Evolutionary conservation across 2,797 vertebrate genomes (phyloP), one percentile per base, ranked within the genome.

Genomic region (Benthosema pterotum): DNA sequence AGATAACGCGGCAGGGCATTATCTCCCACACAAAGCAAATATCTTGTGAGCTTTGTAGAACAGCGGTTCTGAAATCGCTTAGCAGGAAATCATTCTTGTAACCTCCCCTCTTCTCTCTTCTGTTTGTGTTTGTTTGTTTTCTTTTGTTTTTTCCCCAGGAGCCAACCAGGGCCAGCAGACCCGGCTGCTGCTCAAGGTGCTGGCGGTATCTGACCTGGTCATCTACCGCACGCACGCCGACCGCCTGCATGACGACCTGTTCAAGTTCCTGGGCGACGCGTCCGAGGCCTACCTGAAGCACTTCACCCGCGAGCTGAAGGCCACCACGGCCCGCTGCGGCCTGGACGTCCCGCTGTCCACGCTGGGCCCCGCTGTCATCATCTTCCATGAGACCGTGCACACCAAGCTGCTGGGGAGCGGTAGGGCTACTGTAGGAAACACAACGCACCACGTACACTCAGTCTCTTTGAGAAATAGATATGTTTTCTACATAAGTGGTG

Each of bases 311-410:
- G 98, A 99, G 83, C 90, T 99, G 77, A 99, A 99, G 88, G 97
- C 96, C 55, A 99, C 97, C 1, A 98, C 98, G 68, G 92, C 95
- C 25, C 96, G 97, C 59, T 99, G 97, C 74, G 97, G 97, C 53
- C 91, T 99, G 61, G 97, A 99, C 42, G 98, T 99, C 65, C 97
- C 98, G 4, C 88, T 99, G 61, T 99, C 98, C 68, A 98, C 96
- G 0, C 88, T 99, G 81, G 98, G 97, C 58, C 97, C 98, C 1
- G 96, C 94, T 2, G 97, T 99, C 52, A 95, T 99, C 79, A 97
- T 99, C 91, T 99, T 99, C 90, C 98, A 99, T 0, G 97, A 99
- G 91, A 99, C 98, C 11, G 95, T 99, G 49, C 97, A 99, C 84
- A 99, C 98, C 69, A 98, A 98, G 69, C 91, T 99, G 0, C 88